Conservation (phyloP, 2,888 invertebrate species). For the Agonum fuliginosum region DNA sequence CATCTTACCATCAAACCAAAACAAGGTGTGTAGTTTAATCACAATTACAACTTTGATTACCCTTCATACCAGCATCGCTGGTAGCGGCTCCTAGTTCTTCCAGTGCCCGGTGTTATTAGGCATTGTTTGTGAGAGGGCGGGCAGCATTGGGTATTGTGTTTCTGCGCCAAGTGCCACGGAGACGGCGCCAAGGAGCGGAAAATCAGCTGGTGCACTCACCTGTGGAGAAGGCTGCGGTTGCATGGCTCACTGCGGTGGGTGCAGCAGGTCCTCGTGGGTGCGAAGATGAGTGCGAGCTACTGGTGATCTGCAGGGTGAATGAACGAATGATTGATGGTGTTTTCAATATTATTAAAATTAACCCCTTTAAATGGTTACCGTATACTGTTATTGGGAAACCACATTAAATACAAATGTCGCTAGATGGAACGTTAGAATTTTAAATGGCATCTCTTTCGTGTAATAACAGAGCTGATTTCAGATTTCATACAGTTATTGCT, state of each 20-base stretch:
- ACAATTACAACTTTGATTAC: slow-evolving; percentile 51
- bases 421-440: no score
- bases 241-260: slow-evolving; percentile 8
- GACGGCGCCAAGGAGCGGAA: slow-evolving; percentile 38
- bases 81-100: neutral
- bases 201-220: slow-evolving; percentile 52
- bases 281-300: neutral
- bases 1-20: slow-evolving; percentile 7
- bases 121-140: slow-evolving; percentile 10
- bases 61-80: neutral
- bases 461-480: no score
- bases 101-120: neutral
- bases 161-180: slow-evolving; percentile 42
- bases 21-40: slow-evolving; percentile 45
- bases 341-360: no score
- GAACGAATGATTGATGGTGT: no score
- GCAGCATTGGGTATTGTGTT: slow-evolving; percentile 45
- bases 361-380: no score
- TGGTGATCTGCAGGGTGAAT: no score
- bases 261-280: neutral
- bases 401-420: no score
- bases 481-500: no score
- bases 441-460: no score
- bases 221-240: slow-evolving; percentile 40
- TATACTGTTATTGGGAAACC: no score